phyloP scores from a whole-genome alignment of 2,888 invertebrate genomes.

The Limulus polyphemus region DNA sequence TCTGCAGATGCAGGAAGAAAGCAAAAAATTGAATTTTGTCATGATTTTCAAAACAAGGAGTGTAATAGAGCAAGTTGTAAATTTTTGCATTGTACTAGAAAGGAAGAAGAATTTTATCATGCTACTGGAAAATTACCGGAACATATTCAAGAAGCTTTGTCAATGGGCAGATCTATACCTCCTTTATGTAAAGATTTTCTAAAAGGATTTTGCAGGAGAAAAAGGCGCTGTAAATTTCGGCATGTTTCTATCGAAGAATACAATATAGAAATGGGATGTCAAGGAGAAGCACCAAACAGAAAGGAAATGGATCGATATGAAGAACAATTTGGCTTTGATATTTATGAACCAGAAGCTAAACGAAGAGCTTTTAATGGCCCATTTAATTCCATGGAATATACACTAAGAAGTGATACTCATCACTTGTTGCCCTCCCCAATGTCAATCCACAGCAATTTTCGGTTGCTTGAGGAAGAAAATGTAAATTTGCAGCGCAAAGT shows the following conservation, averaged over 20 bases:
- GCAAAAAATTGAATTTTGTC: constrained; percentile 41
- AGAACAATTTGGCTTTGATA: constrained; percentile 17
- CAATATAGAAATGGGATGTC: no score
- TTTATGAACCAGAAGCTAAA: constrained; percentile 26
- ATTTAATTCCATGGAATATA: no score
- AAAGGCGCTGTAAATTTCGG: constrained; percentile 42
- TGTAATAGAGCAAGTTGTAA: constrained; percentile 60
- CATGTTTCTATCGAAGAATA: constrained; percentile 32
- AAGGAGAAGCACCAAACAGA: constrained; percentile 3
- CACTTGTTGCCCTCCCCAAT: no score
- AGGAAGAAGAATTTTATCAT: constrained; percentile 57
- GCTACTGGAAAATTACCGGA: constrained; percentile 56
- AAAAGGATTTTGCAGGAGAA: constrained; percentile 46
- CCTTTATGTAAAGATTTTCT: constrained; percentile 51
- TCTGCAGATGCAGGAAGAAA: constrained; percentile 33
- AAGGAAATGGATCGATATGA: constrained; percentile 10
- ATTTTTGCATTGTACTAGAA: constrained; percentile 61
- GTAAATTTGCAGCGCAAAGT: constrained; percentile 51
- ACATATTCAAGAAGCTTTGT: constrained; percentile 38
- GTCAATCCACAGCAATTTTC: constrained; percentile 19
- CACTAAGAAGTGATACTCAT: no score
- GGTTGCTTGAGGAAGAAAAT: constrained; percentile 50
- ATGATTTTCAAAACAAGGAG: constrained; percentile 55
- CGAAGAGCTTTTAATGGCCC: constrained; percentile 21
- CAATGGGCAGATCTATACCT: constrained; percentile 29